Percentiles rank a stretch among this genome's conserved stretches.
These are phyloP conservation scores for Salvelinus alpinus DNA, from an alignment of 2,113 vertebrate genomes.

Conservation along the genomic window DNA sequence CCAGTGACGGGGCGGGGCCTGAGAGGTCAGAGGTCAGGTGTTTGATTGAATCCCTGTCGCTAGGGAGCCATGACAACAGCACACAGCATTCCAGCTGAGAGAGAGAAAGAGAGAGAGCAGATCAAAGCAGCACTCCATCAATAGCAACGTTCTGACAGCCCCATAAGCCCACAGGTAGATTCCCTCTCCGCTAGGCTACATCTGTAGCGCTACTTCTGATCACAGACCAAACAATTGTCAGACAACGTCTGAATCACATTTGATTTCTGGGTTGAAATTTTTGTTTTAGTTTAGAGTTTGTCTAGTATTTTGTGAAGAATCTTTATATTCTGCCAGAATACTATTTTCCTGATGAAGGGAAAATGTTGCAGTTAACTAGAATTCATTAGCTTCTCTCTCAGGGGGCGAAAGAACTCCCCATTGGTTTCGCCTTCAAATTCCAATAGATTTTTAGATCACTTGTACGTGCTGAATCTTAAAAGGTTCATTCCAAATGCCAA, in stretches of 20 bases:
- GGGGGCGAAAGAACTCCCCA: neutral
- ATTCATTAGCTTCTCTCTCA: neutral
- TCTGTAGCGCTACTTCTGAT: slow-evolving; percentile 30
- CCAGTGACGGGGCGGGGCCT: slow-evolving; percentile 5
- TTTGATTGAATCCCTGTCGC: slow-evolving; percentile 27
- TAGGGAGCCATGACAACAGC: slow-evolving; percentile 48
- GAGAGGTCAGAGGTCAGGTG: slow-evolving; percentile 33
- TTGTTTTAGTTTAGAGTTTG: neutral
- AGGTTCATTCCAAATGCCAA: neutral
- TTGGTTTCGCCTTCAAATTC: neutral
- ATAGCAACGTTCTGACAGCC: slow-evolving; percentile 31
- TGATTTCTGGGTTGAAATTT: slow-evolving; percentile 22
- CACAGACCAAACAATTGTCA: slow-evolving; percentile 41
- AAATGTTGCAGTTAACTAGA: neutral
- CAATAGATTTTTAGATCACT: neutral
- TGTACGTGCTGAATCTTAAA: neutral
- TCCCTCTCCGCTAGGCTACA: slow-evolving; percentile 19
- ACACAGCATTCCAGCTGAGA: slow-evolving; percentile 36
- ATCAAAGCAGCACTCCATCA: slow-evolving; percentile 47
- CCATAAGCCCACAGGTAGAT: slow-evolving; percentile 20
- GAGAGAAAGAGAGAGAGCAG: neutral
- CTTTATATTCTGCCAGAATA: neutral
- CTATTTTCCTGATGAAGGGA: neutral
- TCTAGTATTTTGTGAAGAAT: neutral
- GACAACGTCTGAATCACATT: slow-evolving; percentile 19